Evolutionary conservation across 2,797 vertebrate genomes (phyloP).

Genomic region (Danio tinwini): DNA sequence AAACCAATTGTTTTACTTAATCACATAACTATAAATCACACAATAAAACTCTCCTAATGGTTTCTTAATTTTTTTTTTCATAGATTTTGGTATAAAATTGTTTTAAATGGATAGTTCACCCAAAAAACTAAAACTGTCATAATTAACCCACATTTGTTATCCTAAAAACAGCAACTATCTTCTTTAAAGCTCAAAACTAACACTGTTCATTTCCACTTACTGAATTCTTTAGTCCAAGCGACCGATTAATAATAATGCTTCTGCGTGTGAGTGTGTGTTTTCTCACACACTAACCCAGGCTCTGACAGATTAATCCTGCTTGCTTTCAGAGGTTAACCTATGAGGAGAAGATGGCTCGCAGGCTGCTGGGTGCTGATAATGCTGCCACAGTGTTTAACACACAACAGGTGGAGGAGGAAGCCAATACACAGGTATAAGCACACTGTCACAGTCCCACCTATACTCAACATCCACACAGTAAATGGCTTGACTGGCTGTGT

Average conservation of each 20-base stretch:
- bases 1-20: too few relatives aligned
- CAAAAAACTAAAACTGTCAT: background rate
- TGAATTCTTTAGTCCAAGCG: conserved; percentile 12
- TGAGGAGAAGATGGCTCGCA: conserved; percentile 98
- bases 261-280: conserved; percentile 56
- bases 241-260: conserved; percentile 23
- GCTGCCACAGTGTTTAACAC: conserved; percentile 91
- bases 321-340: conserved; percentile 93
- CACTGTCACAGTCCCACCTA: background rate
- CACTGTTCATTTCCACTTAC: background rate
- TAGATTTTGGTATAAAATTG: background rate
- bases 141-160: background rate
- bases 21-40: too few relatives aligned
- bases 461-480: background rate
- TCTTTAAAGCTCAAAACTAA: background rate
- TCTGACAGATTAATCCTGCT: conserved; percentile 65
- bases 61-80: too few relatives aligned
- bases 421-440: conserved; percentile 58
- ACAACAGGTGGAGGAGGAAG: conserved; percentile 91
- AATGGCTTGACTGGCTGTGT: background rate
- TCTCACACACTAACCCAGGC: conserved; percentile 75
- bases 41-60: too few relatives aligned
- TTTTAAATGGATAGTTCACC: background rate
- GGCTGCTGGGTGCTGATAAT: conserved; percentile 93
- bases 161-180: background rate